Percentiles rank a stretch among this genome's conserved stretches.
Evolutionary conservation across 2,888 invertebrate species (phyloP).

Genomic region (Metacarcinus magister): DNA sequence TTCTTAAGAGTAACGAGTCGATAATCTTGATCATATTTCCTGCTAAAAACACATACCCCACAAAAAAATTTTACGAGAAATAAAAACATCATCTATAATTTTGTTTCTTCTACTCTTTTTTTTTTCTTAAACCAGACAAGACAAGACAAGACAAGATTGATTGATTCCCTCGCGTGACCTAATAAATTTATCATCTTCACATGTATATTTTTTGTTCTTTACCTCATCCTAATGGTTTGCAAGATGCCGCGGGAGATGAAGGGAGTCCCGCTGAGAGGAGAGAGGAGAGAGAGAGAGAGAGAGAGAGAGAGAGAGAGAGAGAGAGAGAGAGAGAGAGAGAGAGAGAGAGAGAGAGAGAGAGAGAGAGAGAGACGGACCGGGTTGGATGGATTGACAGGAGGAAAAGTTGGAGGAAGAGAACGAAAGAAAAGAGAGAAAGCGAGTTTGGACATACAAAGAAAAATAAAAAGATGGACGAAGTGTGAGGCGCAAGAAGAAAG

Average conservation of each 20-base stretch:
- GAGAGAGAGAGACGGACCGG: neutral
- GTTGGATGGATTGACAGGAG: neutral
- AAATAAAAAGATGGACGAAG: neutral
- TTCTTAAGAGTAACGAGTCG: neutral
- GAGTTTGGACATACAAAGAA: neutral
- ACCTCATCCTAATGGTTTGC: neutral
- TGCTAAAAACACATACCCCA: neutral
- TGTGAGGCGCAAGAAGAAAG: neutral
- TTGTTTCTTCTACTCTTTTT: neutral
- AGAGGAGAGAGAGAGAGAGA: neutral
- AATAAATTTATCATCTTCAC: neutral
- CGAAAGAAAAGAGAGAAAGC: neutral
- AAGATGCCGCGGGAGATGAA: neutral
- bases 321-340: neutral
- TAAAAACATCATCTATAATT: neutral
- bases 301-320: neutral
- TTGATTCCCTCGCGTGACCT: slow-evolving; percentile 22
- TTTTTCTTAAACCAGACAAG: neutral
- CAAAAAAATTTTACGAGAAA: neutral
- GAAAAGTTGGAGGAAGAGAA: neutral
- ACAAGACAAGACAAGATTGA: neutral
- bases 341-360: neutral
- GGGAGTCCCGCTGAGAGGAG: neutral
- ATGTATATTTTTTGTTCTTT: neutral
- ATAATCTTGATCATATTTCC: neutral